Percentiles rank a stretch among this genome's conserved stretches.
Evolutionary conservation across 1,140 invertebrate species (phyloP).

Genomic region (Lepidostoma basale): DNA sequence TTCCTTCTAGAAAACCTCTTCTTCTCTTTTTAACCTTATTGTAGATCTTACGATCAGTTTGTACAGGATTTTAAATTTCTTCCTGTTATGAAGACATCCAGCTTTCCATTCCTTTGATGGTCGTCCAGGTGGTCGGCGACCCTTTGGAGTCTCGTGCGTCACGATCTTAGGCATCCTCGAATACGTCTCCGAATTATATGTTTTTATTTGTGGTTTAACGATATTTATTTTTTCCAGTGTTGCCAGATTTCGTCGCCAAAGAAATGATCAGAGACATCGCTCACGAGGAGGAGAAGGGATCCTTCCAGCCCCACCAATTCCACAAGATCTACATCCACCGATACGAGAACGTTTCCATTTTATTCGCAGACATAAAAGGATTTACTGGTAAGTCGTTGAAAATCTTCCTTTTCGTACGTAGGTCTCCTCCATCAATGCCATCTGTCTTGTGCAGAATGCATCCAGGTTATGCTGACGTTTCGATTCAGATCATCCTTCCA

Average conservation of each 20-base stretch:
- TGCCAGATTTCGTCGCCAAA: conserved; percentile 94
- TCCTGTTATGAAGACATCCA: no score
- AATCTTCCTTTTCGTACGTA: background rate
- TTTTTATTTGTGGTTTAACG: background rate
- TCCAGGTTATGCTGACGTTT: no score
- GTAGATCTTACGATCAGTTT: no score
- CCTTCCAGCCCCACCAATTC: conserved; percentile 85
- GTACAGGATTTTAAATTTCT: no score
- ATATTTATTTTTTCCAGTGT: conserved; percentile 69
- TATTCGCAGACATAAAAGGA: conserved; percentile 98
- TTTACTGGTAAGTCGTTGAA: conserved; percentile 77
- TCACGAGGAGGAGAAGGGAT: conserved; percentile 72
- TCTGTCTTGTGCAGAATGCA: background rate
- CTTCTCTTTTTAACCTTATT: no score
- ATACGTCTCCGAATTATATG: no score
- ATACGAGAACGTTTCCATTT: conserved; percentile 95
- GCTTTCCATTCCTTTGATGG: no score
- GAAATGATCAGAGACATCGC: conserved; percentile 92
- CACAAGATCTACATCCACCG: conserved; percentile 97
- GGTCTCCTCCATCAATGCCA: background rate
- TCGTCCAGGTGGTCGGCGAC: no score
- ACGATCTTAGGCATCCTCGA: no score
- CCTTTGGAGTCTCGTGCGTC: no score
- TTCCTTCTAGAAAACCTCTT: no score
- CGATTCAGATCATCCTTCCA: no score